Percentiles rank a stretch among this genome's conserved stretches.
phyloP scores from a whole-genome alignment of 2,797 vertebrate genomes.

The Hoplostethus atlanticus region DNA sequence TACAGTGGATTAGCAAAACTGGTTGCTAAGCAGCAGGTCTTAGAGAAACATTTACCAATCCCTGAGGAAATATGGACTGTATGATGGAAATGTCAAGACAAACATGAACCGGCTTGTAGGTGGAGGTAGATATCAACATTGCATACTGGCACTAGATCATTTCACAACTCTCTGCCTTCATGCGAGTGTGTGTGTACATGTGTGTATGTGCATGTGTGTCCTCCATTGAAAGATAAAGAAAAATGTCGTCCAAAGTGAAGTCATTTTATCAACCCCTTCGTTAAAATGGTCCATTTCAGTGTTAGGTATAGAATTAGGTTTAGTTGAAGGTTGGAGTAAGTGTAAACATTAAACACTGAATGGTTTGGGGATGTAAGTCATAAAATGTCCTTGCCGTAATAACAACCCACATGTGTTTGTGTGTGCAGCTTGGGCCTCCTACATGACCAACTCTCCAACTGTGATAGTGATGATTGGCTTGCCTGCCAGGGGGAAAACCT shows the following conservation, averaged over 20 bases:
- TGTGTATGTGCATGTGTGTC: conserved; percentile 8
- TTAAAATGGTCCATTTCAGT: neutral
- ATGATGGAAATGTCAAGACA: conserved; percentile 34
- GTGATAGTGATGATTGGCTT: conserved; percentile 98
- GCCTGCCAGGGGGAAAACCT: conserved; percentile 96
- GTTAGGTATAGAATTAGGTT: no score
- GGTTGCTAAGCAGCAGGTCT: conserved; percentile 32
- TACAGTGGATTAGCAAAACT: neutral
- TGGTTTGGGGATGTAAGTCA: neutral
- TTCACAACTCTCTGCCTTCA: conserved; percentile 18
- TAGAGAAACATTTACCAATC: conserved; percentile 57
- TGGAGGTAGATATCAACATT: neutral
- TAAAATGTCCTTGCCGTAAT: neutral
- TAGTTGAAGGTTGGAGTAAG: neutral
- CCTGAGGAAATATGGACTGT: neutral
- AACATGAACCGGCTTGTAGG: conserved; percentile 24
- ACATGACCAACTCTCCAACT: conserved; percentile 98
- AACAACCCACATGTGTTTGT: conserved; percentile 1
- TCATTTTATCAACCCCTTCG: neutral
- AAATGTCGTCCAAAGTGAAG: neutral
- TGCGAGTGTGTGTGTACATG: neutral
- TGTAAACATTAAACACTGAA: neutral
- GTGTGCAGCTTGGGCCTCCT: conserved; percentile 91
- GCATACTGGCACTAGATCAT: conserved; percentile 38
- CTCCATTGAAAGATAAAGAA: neutral